Base-by-base conservation (phyloP, 2,797 vertebrate genomes). In the Sarcophilus harrisii region DNA sequence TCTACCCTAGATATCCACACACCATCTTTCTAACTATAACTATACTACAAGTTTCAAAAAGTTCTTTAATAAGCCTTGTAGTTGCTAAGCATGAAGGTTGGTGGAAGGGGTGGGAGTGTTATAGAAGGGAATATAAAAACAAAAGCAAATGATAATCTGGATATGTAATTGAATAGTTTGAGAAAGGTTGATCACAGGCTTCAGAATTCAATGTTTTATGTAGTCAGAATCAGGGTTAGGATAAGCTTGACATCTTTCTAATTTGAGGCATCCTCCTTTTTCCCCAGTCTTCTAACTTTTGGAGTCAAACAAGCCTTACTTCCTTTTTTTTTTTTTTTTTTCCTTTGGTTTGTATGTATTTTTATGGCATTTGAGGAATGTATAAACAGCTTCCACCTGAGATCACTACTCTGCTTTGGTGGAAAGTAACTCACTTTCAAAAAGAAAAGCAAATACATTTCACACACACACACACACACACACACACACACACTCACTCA, bases 311-410 rank as follows among this genome's bases (percentile, higher is more conserved):
- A 96, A 94, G 92, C 24, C 52, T 93, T 28, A 91, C 38, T 57
- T 90, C 24, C 91, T 93, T n/a, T 96, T n/a, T n/a, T 54, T 90
- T 91, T 60, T 93, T n/a, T 96, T n/a, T n/a, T 54, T 90, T 91
- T 60, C 73, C 54, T 54, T 54, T 54, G 54, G 27, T 38, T 14
- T 27, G 0, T 49, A 5, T 60, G 45, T 90, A 38, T 8, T 92
- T 10, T 90, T 93, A 27, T 91, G 54, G 95, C n/a, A n/a, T 58
- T 87, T 81, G 29, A 10, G 4, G 92, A 49, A 94, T 29, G 27
- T 87, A 30, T 92, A 93, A 93, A 32, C 92, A 87, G 59, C 9
- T 93, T 89, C 91, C 93, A 27, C n/a, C 52, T 93, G 92, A 95
- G 91, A 73, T 95, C 60, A 92, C 27, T 58, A 14, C 92, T 2